Evolutionary conservation across 2,797 vertebrate species (phyloP).

Genomic region (Telmatherina bonti): DNA sequence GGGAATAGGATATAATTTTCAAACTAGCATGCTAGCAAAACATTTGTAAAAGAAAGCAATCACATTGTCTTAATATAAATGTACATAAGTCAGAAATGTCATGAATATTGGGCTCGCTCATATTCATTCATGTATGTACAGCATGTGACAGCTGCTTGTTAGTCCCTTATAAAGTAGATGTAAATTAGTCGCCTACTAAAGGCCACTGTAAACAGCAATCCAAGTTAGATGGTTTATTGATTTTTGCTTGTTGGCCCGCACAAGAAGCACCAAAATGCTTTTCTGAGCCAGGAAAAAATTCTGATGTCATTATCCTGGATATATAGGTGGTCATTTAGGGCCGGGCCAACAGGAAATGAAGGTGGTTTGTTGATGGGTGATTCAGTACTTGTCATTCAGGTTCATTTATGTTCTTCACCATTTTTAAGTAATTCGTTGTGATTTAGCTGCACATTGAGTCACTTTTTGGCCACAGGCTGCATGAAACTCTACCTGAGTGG

Average conservation of each 20-base stretch:
- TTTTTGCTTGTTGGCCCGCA: slow-evolving; percentile 39
- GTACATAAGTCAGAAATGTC: slow-evolving; percentile 1
- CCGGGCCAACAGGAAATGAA: slow-evolving; percentile 57
- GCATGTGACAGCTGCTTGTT: slow-evolving; percentile 9
- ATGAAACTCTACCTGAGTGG: slow-evolving; percentile 57
- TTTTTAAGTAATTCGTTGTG: slow-evolving; percentile 55
- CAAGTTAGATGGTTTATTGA: slow-evolving; percentile 38
- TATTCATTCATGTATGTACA: not conserved
- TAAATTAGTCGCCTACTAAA: slow-evolving; percentile 17
- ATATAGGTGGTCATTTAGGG: slow-evolving; percentile 23
- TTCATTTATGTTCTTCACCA: slow-evolving; percentile 53
- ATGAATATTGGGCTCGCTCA: not conserved
- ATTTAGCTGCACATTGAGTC: slow-evolving; percentile 66
- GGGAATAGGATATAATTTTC: not conserved
- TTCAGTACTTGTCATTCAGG: slow-evolving; percentile 61
- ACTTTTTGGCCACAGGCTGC: slow-evolving; percentile 50
- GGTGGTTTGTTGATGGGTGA: slow-evolving; percentile 61
- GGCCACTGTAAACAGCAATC: slow-evolving; percentile 22
- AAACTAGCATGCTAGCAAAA: not conserved
- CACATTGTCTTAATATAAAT: not conserved
- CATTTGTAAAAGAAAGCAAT: not conserved
- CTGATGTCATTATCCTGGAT: slow-evolving; percentile 19
- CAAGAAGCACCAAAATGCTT: slow-evolving; percentile 25
- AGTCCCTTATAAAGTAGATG: slow-evolving; percentile 10
- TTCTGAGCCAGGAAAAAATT: slow-evolving; percentile 32